phyloP scores from a whole-genome alignment of 2,797 vertebrate species.

The Toxotes lorentzi region DNA sequence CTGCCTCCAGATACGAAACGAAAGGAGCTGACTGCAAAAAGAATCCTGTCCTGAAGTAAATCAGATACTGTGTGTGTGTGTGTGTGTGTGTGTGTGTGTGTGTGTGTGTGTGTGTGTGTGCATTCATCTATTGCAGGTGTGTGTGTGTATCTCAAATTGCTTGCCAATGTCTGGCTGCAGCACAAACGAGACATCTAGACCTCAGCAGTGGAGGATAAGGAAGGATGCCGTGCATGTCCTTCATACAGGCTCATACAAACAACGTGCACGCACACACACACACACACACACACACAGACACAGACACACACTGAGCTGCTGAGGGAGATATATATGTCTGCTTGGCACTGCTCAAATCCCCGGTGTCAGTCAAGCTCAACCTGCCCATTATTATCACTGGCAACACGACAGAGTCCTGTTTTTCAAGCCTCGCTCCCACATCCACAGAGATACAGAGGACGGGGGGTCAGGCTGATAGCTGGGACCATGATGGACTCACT shows the following conservation, averaged over 20 bases:
- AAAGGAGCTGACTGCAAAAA: constrained; percentile 46
- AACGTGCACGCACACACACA: constrained; percentile 20
- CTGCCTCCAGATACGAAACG: constrained; percentile 61
- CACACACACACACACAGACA: constrained; percentile 34
- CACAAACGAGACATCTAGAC: constrained; percentile 84
- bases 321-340: constrained; percentile 78
- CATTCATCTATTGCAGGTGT: constrained; percentile 27
- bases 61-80: constrained; percentile 56
- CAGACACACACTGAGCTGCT: constrained; percentile 43
- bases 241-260: constrained; percentile 47
- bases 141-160: constrained; percentile 78
- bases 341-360: constrained; percentile 78
- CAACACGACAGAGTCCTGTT: constrained; percentile 77
- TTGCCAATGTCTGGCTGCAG: constrained; percentile 65
- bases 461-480: constrained; percentile 61
- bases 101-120: constrained; percentile 20
- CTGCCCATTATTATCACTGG: constrained; percentile 82
- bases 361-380: constrained; percentile 84
- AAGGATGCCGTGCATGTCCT: constrained; percentile 78
- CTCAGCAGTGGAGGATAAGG: constrained; percentile 77
- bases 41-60: constrained; percentile 60
- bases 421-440: constrained; percentile 70
- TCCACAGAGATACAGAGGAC: constrained; percentile 60
- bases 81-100: constrained; percentile 19
- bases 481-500: constrained; percentile 54